A percentile compares a stretch with the other conserved stretches of the same genome.
These are phyloP conservation scores for Phrynocephalus forsythii DNA, from an alignment of 2,797 vertebrate genomes.

Conservation along the genomic window DNA sequence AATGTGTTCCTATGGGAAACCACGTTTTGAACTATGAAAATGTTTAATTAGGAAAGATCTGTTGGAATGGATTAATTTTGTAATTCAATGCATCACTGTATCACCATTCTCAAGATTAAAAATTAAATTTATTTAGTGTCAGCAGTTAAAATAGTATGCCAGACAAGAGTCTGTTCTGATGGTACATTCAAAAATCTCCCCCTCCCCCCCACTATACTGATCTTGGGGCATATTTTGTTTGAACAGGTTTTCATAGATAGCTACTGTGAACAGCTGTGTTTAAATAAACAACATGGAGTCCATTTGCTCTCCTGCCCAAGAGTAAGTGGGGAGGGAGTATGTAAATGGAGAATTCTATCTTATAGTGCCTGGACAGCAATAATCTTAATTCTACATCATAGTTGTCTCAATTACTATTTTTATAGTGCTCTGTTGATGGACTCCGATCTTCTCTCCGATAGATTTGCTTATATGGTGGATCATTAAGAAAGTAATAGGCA, in stretches of 20 bases:
- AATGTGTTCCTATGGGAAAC: too few relatives aligned
- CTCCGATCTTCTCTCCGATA: neutral
- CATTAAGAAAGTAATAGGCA: neutral
- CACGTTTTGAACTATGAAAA: too few relatives aligned
- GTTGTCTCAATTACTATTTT: slow-evolving; percentile 9
- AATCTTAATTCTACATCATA: slow-evolving; percentile 2
- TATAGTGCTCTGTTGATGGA: neutral
- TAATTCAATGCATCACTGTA: too few relatives aligned
- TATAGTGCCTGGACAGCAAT: neutral
- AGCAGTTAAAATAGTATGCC: neutral
- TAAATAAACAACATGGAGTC: neutral
- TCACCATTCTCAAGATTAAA: neutral
- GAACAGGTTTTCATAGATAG: neutral
- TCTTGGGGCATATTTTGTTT: neutral
- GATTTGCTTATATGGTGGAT: neutral
- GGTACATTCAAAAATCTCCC: neutral
- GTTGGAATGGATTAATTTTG: too few relatives aligned
- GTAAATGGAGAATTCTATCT: neutral
- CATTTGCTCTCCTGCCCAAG: neutral
- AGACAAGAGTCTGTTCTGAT: neutral
- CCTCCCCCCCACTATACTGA: neutral
- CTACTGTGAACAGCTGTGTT: neutral
- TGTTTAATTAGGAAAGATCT: too few relatives aligned
- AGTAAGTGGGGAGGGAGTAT: neutral
- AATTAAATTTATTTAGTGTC: neutral